Percentiles rank a stretch among this genome's conserved stretches.
phyloP scores from a whole-genome alignment of 2,113 vertebrate genomes.

The Pachypanchax playfairii region DNA sequence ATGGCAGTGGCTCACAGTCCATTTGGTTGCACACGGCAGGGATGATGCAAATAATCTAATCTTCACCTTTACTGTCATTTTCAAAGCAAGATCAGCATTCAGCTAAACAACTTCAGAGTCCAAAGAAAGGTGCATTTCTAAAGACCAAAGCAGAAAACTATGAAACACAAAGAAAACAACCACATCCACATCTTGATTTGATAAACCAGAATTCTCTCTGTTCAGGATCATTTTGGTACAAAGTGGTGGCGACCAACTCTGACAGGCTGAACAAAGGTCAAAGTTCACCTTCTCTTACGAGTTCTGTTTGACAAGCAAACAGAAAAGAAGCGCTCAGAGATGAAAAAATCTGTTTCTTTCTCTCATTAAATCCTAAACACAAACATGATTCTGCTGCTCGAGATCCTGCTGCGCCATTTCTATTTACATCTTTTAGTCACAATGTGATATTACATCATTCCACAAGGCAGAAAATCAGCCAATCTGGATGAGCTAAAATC shows the following conservation, averaged over 20 bases:
- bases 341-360: not conserved
- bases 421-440: not conserved
- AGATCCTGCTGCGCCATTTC: not conserved
- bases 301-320: not conserved
- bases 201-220: not conserved
- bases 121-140: too few relatives aligned
- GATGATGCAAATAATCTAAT: slow-evolving; percentile 8
- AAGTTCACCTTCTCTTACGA: not conserved
- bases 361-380: not conserved
- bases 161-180: not conserved
- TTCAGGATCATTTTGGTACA: not conserved
- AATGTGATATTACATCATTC: not conserved
- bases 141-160: too few relatives aligned
- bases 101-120: not conserved
- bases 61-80: slow-evolving; percentile 30
- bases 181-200: not conserved
- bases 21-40: slow-evolving; percentile 31
- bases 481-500: too few relatives aligned
- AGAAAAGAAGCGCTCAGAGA: slow-evolving; percentile 7
- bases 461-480: not conserved
- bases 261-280: not conserved
- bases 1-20: slow-evolving; percentile 30
- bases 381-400: not conserved
- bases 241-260: not conserved
- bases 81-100: slow-evolving; percentile 7